Percentiles rank a stretch among this genome's conserved stretches.
Evolutionary conservation across 2,888 invertebrate species (phyloP).

Genomic region (Agrenia bidenticulata): DNA sequence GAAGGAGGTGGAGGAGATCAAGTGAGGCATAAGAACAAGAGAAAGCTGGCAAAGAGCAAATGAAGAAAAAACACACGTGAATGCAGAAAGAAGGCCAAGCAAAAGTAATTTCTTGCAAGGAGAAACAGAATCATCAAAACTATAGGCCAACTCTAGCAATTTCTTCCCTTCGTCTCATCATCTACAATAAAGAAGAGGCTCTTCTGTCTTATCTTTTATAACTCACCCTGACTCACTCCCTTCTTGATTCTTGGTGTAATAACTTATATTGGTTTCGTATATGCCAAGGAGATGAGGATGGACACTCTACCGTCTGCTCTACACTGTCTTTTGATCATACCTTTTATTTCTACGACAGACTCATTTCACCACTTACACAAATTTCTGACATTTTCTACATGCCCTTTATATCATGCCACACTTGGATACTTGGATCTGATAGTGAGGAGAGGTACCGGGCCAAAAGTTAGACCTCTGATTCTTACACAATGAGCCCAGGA

Average conservation of each 20-base stretch:
- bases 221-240: constrained; percentile 23
- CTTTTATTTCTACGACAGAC: constrained; percentile 14
- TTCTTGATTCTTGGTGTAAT: constrained; percentile 6
- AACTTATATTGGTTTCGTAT: constrained; percentile 3
- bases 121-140: constrained; percentile 47
- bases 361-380: constrained; percentile 35
- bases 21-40: constrained; percentile 22
- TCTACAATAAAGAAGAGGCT: constrained; percentile 39
- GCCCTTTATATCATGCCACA: neutral
- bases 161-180: constrained; percentile 40
- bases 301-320: constrained; percentile 1
- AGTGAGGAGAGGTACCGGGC: too few species aligned
- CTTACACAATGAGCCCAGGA: too few species aligned
- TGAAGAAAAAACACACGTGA: constrained; percentile 14
- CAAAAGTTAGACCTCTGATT: too few species aligned
- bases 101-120: constrained; percentile 44
- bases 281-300: neutral
- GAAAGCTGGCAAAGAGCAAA: constrained; percentile 22
- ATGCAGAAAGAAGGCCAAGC: constrained; percentile 31
- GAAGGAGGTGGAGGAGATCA: constrained; percentile 17
- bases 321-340: neutral
- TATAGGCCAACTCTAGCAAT: constrained; percentile 41
- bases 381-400: constrained; percentile 34
- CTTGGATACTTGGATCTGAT: too few species aligned
- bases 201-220: constrained; percentile 40